Evolutionary conservation across 2,797 vertebrate genomes (phyloP).

Genomic region (Sebastes nivosus): DNA sequence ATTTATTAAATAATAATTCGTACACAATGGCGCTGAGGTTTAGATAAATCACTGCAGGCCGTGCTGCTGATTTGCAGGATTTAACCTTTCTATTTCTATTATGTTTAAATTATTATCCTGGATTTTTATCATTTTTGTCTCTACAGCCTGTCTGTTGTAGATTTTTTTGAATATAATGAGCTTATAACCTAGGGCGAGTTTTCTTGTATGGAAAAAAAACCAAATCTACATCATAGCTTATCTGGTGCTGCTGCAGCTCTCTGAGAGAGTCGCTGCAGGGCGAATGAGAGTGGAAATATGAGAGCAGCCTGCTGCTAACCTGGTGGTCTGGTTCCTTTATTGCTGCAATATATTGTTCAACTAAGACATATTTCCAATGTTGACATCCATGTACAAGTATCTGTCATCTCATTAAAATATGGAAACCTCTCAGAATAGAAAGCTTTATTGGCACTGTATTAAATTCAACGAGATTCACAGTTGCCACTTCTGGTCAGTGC

Average conservation of each 20-base stretch:
- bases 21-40: neutral
- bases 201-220: neutral
- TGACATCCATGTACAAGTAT: neutral
- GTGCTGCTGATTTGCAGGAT: neutral
- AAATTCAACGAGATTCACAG: too few species aligned
- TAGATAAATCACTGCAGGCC: conserved; percentile 14
- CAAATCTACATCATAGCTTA: conserved; percentile 13
- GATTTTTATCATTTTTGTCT: conserved; percentile 11
- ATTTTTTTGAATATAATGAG: neutral
- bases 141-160: neutral
- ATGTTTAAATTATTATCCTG: neutral
- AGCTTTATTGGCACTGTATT: too few species aligned
- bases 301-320: conserved; percentile 10
- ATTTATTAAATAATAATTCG: neutral
- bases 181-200: conserved; percentile 27
- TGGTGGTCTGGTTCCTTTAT: neutral
- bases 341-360: neutral
- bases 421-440: neutral
- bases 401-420: neutral
- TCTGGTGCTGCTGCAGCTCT: conserved; percentile 41
- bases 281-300: conserved; percentile 28
- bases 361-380: neutral
- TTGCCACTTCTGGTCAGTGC: too few species aligned
- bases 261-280: conserved; percentile 47
- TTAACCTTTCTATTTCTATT: neutral